phyloP scores from a whole-genome alignment of 2,888 invertebrate genomes.

The Sphaeridia pumilis region DNA sequence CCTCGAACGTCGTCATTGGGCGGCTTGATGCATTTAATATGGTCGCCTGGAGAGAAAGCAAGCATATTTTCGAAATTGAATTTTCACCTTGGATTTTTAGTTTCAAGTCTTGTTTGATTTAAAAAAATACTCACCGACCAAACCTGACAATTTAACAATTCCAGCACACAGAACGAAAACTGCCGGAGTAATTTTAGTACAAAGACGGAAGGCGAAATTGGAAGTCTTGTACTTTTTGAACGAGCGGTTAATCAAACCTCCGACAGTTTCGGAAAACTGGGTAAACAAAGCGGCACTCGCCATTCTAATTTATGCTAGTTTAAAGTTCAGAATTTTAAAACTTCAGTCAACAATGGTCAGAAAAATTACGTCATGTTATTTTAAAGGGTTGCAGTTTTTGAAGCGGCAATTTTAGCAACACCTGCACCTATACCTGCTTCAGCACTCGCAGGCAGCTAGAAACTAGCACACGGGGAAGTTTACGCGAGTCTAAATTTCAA shows the following conservation, averaged over 20 bases:
- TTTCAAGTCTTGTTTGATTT: not conserved
- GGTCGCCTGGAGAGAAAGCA: conserved; percentile 21
- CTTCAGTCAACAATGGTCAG: no score
- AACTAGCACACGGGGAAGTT: no score
- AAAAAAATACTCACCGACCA: conserved; percentile 36
- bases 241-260: not conserved
- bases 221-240: conserved; percentile 36
- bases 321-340: no score
- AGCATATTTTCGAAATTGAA: not conserved
- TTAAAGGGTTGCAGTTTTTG: no score
- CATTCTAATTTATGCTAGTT: no score
- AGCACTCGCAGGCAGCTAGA: no score
- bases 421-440: no score
- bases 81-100: not conserved
- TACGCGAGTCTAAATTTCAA: no score
- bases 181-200: conserved; percentile 36
- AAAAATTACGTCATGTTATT: no score
- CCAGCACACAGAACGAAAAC: conserved; percentile 36
- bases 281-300: not conserved
- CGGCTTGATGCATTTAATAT: conserved; percentile 34
- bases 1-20: conserved; percentile 29
- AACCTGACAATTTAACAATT: conserved; percentile 37
- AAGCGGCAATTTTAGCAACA: no score
- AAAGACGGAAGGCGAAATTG: conserved; percentile 37
- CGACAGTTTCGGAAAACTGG: not conserved